phyloP scores from a whole-genome alignment of 2,888 invertebrate species.

The Idaea dimidiata region DNA sequence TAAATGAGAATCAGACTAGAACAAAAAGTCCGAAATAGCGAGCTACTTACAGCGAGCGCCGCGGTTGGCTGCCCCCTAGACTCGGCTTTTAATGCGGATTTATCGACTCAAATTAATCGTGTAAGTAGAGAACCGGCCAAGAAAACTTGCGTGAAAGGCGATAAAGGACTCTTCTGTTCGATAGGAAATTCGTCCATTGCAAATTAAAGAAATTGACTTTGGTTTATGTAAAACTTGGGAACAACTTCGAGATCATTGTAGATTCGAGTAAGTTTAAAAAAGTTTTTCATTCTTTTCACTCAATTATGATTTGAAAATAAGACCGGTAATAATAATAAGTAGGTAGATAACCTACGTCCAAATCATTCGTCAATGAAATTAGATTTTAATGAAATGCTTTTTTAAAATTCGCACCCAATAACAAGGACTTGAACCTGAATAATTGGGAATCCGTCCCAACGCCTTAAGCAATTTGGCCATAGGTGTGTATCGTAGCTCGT shows the following conservation, averaged over 20 bases:
- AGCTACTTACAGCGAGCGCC: conserved; percentile 64
- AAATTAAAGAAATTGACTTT: conserved; percentile 61
- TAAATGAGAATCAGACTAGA: conserved; percentile 47
- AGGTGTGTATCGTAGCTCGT: no score
- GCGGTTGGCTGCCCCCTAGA: conserved; percentile 66
- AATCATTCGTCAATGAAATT: no score
- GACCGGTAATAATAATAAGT: no score
- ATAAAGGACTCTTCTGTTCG: conserved; percentile 63
- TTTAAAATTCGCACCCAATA: no score
- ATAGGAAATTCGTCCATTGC: conserved; percentile 58
- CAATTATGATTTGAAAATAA: not conserved
- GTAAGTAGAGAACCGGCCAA: conserved; percentile 69
- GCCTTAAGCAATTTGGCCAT: no score
- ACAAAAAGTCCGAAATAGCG: conserved; percentile 65
- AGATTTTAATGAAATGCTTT: no score
- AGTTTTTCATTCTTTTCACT: not conserved
- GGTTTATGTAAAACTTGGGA: conserved; percentile 37
- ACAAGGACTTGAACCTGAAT: no score
- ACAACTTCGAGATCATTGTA: conserved; percentile 14
- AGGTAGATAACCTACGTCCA: not conserved
- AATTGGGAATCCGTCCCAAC: no score
- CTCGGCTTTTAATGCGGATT: conserved; percentile 77
- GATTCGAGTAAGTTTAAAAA: not conserved
- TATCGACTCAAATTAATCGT: conserved; percentile 80
- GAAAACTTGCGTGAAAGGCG: conserved; percentile 75